Base-by-base conservation (phyloP, 1,140 invertebrate genomes). In the Plodia interpunctella region DNA sequence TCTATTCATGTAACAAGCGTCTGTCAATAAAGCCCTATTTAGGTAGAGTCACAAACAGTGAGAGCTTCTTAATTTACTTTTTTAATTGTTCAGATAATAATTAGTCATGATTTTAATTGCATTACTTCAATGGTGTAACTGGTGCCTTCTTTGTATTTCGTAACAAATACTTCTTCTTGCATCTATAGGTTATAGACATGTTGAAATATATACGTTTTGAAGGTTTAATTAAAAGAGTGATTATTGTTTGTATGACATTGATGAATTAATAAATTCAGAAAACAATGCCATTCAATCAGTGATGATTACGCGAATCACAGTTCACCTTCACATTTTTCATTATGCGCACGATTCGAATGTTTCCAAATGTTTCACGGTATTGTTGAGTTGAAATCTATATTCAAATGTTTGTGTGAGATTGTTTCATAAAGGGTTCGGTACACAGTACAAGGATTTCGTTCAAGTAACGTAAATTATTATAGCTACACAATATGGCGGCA, bases 71-170 rank as follows among this genome's bases (percentile, higher is more conserved):
- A 38, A 38, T 38, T 38, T 38, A 13, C 35, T 11, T 38, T 38
- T 38, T 2, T 38, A 38, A 38, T 38, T 38, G 35, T 11, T 11
- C 8, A 38, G 35, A 8, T 38, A 38, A 8, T 38, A 38, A 38
- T 38, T 38, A 38, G 35, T 38, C 35, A 38, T 38, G 35, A 38
- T 38, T 38, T 38, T 38, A 38, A 38, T 38, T 38, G 13, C 35
- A 38, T 38, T 11, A 38, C 35, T 11, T 38, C 13, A 11, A 38
- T 38, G 8, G 13, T 13, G 35, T 11, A 38, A 38, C 11, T 38
- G 8, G 35, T 13, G 2, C 11, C 35, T 11, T 38, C 13, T 38
- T 11, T 38, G 8, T 38, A 13, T 38, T 13, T 38, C 35, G 13
- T 11, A 38, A 38, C 8, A 38, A 11, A n/a, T n/a, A n/a, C n/a